Evolutionary conservation across 2,797 vertebrate genomes (phyloP), one percentile per base, ranked within the genome.

Genomic region (Spinibarbus caldwelli): DNA sequence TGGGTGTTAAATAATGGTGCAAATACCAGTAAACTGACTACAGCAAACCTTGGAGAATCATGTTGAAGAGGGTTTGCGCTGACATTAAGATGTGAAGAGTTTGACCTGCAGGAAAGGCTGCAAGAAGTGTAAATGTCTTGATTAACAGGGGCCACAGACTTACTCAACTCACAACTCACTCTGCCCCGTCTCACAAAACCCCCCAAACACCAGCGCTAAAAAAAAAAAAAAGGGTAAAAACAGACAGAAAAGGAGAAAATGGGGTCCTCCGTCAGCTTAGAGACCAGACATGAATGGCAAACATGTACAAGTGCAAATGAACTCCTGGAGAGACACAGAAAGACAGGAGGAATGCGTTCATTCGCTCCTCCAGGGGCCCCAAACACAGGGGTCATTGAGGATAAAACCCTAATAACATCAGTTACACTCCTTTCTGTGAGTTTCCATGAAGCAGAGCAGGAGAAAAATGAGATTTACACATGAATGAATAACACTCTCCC

Each of bases 291-390:
- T 86, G 84, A 88, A 89, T 85, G 79, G 86, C 84, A 88, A 90
- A 90, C 89, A 90, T 72, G 84, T 82, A 86, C 59, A 86, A 78
- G 88, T 90, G 89, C 86, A 89, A 89, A 90, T 88, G 77, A 86
- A 89, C 85, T 87, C 90, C 88, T 86, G 84, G 52, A 62, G 77
- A 34, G 82, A 85, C 34, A 9, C 29, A 67, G 43, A 82, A 36
- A 47, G 66, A 86, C 36, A 19, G 43, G 29, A 54, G 62, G 67
- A 66, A 76, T 62, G 54, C n/a, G 6, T 26, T 76, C 12, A 14
- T 15, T 62, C 6, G 14, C 34, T 73, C 62, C 62, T 67, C 21
- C n/a, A 43, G 41, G 43, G 81, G 83, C 78, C 83, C n/a, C 85
- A 78, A 85, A 83, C 87, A 89, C 80, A 87, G 52, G 77, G 82